A percentile compares a stretch with the other conserved stretches of the same genome.
phyloP scores from a whole-genome alignment of 2,888 invertebrate species.

The Spodoptera exigua region DNA sequence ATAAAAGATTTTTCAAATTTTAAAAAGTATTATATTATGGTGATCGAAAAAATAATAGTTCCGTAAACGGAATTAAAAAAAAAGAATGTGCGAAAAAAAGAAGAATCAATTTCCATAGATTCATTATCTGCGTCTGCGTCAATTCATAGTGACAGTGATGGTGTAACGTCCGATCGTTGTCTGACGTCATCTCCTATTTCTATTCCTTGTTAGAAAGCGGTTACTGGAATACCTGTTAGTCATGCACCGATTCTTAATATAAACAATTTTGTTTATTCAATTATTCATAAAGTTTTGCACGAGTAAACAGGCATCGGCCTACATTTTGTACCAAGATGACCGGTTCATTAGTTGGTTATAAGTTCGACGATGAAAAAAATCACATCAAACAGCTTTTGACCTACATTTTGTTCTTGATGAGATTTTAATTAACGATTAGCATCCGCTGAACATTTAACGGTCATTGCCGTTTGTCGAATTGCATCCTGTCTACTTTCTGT shows the following conservation, averaged over 20 bases:
- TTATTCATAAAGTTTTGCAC: constrained; percentile 46
- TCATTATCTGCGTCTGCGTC: constrained; percentile 48
- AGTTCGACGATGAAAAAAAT: constrained; percentile 20
- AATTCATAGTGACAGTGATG: constrained; percentile 46
- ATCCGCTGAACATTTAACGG: constrained; percentile 5
- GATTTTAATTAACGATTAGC: constrained; percentile 15
- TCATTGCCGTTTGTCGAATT: constrained; percentile 1
- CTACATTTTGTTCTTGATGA: constrained; percentile 29
- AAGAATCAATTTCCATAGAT: constrained; percentile 31
- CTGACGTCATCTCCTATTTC: constrained; percentile 56
- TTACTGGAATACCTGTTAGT: constrained; percentile 53
- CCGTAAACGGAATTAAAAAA: constrained; percentile 33
- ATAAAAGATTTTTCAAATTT: not conserved
- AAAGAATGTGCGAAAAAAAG: constrained; percentile 27
- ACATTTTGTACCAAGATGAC: constrained; percentile 26
- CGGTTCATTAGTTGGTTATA: constrained; percentile 27
- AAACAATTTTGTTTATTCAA: constrained; percentile 50
- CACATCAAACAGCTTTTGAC: constrained; percentile 28
- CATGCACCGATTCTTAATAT: constrained; percentile 49
- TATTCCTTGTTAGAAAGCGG: constrained; percentile 55
- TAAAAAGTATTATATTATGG: not conserved
- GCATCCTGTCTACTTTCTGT: constrained; percentile 1
- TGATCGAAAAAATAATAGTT: constrained; percentile 4
- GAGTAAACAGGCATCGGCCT: constrained; percentile 38
- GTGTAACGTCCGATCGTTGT: constrained; percentile 36